These are phyloP conservation scores for Orientallactaga sibirica DNA, from an alignment of 2,797 vertebrate genomes.

Conservation along the genomic window DNA sequence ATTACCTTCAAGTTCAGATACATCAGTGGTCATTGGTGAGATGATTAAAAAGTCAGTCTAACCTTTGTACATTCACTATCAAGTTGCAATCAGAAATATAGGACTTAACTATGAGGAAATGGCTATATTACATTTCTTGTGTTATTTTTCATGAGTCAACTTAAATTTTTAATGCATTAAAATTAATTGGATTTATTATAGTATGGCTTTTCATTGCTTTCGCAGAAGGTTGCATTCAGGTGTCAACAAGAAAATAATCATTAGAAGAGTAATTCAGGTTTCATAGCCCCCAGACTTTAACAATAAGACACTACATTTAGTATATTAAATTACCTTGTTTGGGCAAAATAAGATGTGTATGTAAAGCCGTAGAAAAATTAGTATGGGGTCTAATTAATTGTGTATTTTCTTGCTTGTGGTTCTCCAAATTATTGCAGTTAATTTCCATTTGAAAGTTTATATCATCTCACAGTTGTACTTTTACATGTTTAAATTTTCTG, in stretches of 20 bases:
- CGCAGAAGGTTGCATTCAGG: constrained; percentile 12
- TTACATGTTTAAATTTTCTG: background rate
- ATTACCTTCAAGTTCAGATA: constrained; percentile 70
- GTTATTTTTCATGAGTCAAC: constrained; percentile 64
- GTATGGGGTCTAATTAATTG: constrained; percentile 64
- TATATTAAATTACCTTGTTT: constrained; percentile 70
- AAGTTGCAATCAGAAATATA: constrained; percentile 41
- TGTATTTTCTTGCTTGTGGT: constrained; percentile 61
- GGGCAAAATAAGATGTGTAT: constrained; percentile 62
- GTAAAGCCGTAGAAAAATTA: constrained; percentile 52
- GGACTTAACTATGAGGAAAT: constrained; percentile 25
- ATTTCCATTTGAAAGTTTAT: constrained; percentile 56
- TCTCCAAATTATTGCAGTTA: constrained; percentile 56
- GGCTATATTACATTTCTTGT: constrained; percentile 44
- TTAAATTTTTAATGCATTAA: constrained; percentile 73
- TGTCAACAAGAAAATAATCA: constrained; percentile 56
- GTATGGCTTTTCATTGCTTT: constrained; percentile 66
- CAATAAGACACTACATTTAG: constrained; percentile 53
- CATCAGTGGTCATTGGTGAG: constrained; percentile 65
- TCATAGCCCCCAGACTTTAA: constrained; percentile 60
- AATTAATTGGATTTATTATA: constrained; percentile 80
- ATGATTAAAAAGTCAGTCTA: constrained; percentile 76
- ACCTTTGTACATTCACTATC: constrained; percentile 66
- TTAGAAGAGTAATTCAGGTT: constrained; percentile 49
- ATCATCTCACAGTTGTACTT: background rate